Evolutionary conservation across 2,888 invertebrate species (phyloP).

Genomic region (Cremastinae sp.): DNA sequence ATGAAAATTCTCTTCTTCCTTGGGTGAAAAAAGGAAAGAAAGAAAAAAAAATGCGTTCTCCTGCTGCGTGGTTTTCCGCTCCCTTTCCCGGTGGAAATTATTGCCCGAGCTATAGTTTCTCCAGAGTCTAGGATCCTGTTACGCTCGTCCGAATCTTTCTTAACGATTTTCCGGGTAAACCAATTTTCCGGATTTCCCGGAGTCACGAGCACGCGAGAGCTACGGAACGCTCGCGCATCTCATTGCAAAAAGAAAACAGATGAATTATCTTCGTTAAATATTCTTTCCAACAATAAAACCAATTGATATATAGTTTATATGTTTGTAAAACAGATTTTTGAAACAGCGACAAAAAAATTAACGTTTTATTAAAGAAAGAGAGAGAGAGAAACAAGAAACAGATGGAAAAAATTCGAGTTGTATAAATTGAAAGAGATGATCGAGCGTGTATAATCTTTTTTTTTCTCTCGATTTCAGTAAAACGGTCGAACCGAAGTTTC

Average conservation of each 20-base stretch:
- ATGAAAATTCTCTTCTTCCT: background rate
- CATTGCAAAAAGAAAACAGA: constrained; percentile 54
- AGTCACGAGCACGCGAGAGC: background rate
- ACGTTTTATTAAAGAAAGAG: too few species aligned
- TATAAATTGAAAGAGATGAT: too few species aligned
- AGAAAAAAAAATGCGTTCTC: background rate
- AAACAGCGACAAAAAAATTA: too few species aligned
- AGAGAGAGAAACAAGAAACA: too few species aligned
- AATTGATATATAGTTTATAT: too few species aligned
- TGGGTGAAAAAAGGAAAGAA: background rate
- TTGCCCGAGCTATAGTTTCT: constrained; percentile 14
- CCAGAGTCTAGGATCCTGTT: constrained; percentile 61
- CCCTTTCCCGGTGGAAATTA: constrained; percentile 13
- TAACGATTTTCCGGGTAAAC: constrained; percentile 58
- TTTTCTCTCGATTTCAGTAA: background rate
- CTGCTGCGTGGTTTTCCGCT: background rate
- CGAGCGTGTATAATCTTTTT: too few species aligned
- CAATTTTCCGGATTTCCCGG: constrained; percentile 47
- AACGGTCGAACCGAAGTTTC: background rate
- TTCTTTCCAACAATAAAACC: too few species aligned
- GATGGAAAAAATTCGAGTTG: too few species aligned
- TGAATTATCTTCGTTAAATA: too few species aligned
- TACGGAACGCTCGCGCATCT: constrained; percentile 57
- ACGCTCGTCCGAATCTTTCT: constrained; percentile 59
- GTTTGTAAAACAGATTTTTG: too few species aligned